Base-by-base conservation (phyloP, 2,113 vertebrate genomes). In the Spermophilus dauricus region DNA sequence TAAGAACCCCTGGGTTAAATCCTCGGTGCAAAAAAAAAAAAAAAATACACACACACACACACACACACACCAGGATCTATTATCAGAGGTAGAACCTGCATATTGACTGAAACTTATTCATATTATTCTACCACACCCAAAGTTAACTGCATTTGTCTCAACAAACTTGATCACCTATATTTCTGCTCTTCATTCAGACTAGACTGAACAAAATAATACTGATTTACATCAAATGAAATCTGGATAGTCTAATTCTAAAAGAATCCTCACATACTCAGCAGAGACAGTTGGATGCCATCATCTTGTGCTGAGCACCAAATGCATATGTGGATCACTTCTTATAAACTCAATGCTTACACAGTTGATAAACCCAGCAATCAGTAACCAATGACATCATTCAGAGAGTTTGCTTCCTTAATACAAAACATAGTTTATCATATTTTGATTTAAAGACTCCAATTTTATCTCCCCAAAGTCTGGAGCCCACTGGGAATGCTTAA, bases 81-180 rank as follows among this genome's bases (percentile, higher is more conserved):
- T 4, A 70, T 75, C 34, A 67, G 22, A 73, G 67, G 65, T 58
- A 22, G 56, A 58, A 58, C 86, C 96, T 84, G 84, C 73, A 84
- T 8, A 10, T 94, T 61, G n/a, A 77, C 20, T 77, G 32, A 84
- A 70, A 72, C 32, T 63, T 84, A 37, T 61, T 96, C 80, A 58
- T 58, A 73, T 96, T 84, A 80, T 45, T 78, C 32, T 77, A 24
- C 58, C 18, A 86, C 20, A 82, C 10, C 42, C 32, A 92, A 17
- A 56, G 28, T 72, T 81, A 39, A 77, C 22, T 82, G 51, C 78
- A 70, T 91, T 95, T 95, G 61, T 67, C 17, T 24, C 86, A 76
- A 86, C 24, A 89, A 75, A 89, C 18, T 45, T 65, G 34, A 17
- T 65, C 5, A 65, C 16, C 26, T 89, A 37, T 30, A 16, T 22